Conservation (phyloP, 37 sponge, comb jelly and placozoan genomes). For the Chondrosia reniformis region DNA sequence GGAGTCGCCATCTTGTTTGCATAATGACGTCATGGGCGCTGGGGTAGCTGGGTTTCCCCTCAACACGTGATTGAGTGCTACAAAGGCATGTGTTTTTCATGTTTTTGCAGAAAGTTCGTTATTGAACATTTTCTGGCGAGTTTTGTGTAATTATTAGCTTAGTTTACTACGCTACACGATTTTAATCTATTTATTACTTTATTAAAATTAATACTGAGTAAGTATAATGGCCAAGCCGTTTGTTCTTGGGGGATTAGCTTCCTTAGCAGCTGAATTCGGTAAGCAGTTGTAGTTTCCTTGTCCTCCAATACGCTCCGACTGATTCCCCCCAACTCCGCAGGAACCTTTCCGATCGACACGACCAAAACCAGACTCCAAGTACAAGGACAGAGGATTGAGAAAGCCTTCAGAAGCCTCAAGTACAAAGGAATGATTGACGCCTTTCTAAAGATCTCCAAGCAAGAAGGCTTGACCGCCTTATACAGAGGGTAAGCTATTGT, state of each 20-base stretch:
- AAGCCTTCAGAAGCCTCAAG: neutral
- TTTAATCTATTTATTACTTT: too few relatives aligned
- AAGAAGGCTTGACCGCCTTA: constrained; percentile 73
- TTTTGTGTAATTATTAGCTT: too few relatives aligned
- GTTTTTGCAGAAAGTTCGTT: too few relatives aligned
- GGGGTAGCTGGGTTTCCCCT: too few relatives aligned
- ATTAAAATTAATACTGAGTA: too few relatives aligned
- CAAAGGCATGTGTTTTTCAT: too few relatives aligned
- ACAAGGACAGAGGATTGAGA: constrained; percentile 72
- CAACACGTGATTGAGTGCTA: too few relatives aligned
- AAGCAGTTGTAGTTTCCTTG: constrained; percentile 18
- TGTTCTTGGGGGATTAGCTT: constrained; percentile 84
- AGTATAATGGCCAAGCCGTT: constrained; percentile 63
- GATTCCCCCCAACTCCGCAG: constrained; percentile 17
- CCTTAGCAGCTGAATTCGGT: constrained; percentile 87
- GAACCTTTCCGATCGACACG: constrained; percentile 88
- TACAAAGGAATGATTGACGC: constrained; percentile 90
- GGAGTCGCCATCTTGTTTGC: neutral
- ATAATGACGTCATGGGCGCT: too few relatives aligned
- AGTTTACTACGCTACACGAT: too few relatives aligned
- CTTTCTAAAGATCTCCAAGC: constrained; percentile 50
- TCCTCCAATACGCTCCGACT: neutral
- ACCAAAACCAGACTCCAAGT: constrained; percentile 82
- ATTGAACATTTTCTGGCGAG: too few relatives aligned
- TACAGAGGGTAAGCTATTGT: constrained; percentile 78